Evolutionary conservation across 2,797 vertebrate species (phyloP), one percentile per base, ranked within the genome.

Genomic region (Lagocephalus sceleratus): DNA sequence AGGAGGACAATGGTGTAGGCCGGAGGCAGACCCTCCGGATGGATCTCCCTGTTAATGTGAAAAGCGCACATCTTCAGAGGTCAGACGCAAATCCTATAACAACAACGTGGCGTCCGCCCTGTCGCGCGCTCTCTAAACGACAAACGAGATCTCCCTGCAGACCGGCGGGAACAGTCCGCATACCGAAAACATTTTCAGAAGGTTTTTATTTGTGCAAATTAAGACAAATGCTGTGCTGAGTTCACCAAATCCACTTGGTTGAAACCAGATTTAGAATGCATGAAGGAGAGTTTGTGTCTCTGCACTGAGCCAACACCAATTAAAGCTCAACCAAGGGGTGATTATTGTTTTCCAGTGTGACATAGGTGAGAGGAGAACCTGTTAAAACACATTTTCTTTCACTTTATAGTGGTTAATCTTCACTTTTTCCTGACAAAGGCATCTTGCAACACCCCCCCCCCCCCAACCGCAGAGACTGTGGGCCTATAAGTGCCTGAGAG

Each of bases 1-100:
- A 99, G 83, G 68, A 99, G 68, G 79, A 98, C 92, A 71, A 99
- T 93, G 1, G 97, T 98, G 85, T 98, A 99, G 0, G 94, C 87
- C 62, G 90, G 92, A 19, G 96, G 94, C 71, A 99, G 88, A 71
- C 97, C 97, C 6, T 97, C 94, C 0, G 96, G 94, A 75, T 99
- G 97, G 56, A 99, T 83, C 61, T 99, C 97, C 87, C 97, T 99
- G 83, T 81, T 62, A 67, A 57, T 68, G 62, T 50, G 15, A 53
- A 76, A 64, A 57, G 63, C 16, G 56, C 19, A 69, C 19, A 50
- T 41, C 1, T 3, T 15, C 25, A 56, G 54, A 46, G 23, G 48
- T 47, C 39, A 47, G 15, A 22, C 1, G 58, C 50, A 53, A 68
- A 53, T 55, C 52, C 51, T 11, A 1, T 26, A 51, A 16, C 50